These are phyloP conservation scores for Romanogobio albipinnatus DNA, from an alignment of 2,113 vertebrate species.

Conservation along the genomic window DNA sequence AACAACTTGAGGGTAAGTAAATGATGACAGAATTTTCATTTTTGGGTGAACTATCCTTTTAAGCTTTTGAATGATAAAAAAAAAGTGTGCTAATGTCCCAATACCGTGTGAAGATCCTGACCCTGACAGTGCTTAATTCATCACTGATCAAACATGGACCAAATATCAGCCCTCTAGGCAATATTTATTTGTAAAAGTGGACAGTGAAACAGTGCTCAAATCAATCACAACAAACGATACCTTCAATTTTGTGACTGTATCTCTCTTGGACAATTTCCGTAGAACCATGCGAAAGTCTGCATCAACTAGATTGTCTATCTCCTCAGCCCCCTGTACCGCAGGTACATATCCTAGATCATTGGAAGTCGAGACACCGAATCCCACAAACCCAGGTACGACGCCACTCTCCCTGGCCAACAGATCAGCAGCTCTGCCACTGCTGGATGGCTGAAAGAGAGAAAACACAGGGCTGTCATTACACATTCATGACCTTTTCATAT, in stretches of 20 bases:
- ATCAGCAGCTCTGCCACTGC: conserved; percentile 92
- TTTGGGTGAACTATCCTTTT: no score
- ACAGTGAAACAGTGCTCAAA: background rate
- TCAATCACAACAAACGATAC: conserved; percentile 61
- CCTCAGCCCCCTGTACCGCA: conserved; percentile 92
- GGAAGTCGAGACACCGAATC: conserved; percentile 84
- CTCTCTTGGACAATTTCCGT: conserved; percentile 93
- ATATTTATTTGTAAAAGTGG: background rate
- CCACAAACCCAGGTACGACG: conserved; percentile 91
- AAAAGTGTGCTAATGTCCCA: no score
- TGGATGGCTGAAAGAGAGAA: conserved; percentile 83
- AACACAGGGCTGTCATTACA: background rate
- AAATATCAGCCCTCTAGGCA: background rate
- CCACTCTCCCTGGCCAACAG: conserved; percentile 90
- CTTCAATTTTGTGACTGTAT: conserved; percentile 92
- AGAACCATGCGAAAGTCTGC: conserved; percentile 95
- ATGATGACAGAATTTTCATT: no score
- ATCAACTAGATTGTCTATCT: conserved; percentile 94
- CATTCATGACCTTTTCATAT: background rate
- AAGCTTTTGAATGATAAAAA: no score
- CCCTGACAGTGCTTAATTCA: background rate
- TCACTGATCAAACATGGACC: background rate
- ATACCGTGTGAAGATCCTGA: background rate
- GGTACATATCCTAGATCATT: conserved; percentile 92
- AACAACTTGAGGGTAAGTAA: no score